Percentiles rank a stretch among this genome's conserved stretches.
Evolutionary conservation across 2,113 vertebrate genomes (phyloP).

Genomic region (Xenotilapia flavipinnis): DNA sequence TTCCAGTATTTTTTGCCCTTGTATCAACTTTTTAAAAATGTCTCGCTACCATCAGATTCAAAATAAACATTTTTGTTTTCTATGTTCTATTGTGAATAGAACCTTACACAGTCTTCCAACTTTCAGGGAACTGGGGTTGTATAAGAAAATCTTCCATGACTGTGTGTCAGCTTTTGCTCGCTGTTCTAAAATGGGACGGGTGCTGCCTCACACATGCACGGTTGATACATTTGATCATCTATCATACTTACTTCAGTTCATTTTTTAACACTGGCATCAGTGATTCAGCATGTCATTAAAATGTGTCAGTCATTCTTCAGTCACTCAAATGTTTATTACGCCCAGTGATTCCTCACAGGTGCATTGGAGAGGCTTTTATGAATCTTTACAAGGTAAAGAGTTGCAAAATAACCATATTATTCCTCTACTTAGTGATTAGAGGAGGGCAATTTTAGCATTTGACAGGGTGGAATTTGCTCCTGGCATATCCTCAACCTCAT

Average conservation of each 20-base stretch:
- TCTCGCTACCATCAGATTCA: accelerated
- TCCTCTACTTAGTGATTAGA: constrained; percentile 18
- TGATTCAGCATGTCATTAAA: neutral
- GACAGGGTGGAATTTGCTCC: constrained; percentile 53
- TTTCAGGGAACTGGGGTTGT: neutral
- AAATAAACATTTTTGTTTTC: neutral
- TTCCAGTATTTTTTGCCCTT: neutral
- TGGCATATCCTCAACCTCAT: constrained; percentile 15
- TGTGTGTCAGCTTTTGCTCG: no score
- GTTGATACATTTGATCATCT: neutral
- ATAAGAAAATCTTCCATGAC: neutral
- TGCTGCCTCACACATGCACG: neutral
- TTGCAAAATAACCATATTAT: constrained; percentile 31
- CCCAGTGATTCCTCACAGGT: neutral
- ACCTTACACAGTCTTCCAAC: neutral
- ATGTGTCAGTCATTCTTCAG: neutral
- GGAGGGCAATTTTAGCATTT: constrained; percentile 16
- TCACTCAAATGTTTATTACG: neutral
- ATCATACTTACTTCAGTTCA: neutral
- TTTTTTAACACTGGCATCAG: neutral
- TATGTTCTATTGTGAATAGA: accelerated
- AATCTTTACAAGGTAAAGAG: constrained; percentile 7
- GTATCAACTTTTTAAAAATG: neutral
- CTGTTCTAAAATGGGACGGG: neutral
- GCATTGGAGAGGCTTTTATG: neutral